Evolutionary conservation across 2,888 invertebrate species (phyloP), one percentile per base, ranked within the genome.

Genomic region (Drosophila barbarae): DNA sequence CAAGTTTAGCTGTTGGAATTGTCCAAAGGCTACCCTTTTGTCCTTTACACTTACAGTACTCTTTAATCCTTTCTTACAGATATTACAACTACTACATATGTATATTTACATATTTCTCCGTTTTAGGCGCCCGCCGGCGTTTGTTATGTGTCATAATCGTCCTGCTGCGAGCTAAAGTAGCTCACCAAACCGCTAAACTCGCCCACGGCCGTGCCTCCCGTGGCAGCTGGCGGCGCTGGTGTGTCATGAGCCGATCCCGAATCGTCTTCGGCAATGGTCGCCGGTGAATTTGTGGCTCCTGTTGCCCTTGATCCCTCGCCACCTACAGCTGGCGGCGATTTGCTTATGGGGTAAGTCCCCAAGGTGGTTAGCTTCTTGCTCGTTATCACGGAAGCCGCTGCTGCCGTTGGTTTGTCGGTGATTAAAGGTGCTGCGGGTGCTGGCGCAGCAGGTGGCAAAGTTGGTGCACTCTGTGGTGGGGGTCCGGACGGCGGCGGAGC

Each of bases 151-250:
- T 96, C 96, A 85, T 96, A 92, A 90, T 96, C 96, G 87, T 96
- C 96, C 88, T 96, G 93, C 89, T 96, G 96, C 87, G 96, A 96
- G 77, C 96, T 96, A 90, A 96, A 96, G 90, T 97, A 97, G 88
- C 96, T 96, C 64, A 96, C 96, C 81, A 97, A 92, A 5, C 96
- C 96, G 38, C 96, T 96, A 89, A 96, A 96, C 87, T 96, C 96
- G 50, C 95, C 93, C 66, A 46, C 71, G 64, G 54, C 86, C 8
- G 67, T 71, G 1, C 61, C 76, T 5, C 68, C 69, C 12, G 58
- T 71, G 5, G 69, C 61, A 1, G 71, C 72, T 15, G 73, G 61
- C 6, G 52, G 58, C 7, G 60, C 60, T 42, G 67, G 58, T 13
- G 76, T 74, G 41, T 80, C 85, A 21, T 83, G 79, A 7, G 85